These are phyloP conservation scores for Rhagium mordax DNA, from an alignment of 2,888 invertebrate species.

Conservation along the genomic window DNA sequence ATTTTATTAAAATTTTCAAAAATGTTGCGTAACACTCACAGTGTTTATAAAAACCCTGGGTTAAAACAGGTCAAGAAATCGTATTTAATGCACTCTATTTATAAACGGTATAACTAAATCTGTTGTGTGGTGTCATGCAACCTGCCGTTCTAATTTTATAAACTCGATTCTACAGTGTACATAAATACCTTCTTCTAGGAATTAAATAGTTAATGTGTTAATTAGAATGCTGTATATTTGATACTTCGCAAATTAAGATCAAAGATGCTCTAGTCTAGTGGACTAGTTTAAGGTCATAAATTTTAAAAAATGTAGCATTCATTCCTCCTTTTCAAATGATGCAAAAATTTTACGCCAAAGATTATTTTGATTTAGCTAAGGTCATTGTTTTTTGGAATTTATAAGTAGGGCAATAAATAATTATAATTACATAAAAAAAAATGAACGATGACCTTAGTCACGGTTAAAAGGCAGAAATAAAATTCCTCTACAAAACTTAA, in stretches of 20 bases:
- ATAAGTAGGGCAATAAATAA: too few relatives aligned
- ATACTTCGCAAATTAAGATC: conserved; percentile 3
- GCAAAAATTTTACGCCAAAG: too few relatives aligned
- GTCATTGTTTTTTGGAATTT: too few relatives aligned
- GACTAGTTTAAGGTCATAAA: not conserved
- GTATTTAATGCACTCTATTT: conserved; percentile 19
- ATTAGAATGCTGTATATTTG: conserved; percentile 8
- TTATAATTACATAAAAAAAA: too few relatives aligned
- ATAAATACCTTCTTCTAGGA: conserved; percentile 13
- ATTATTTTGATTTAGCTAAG: too few relatives aligned
- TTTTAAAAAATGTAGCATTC: not conserved
- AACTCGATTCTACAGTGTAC: not conserved
- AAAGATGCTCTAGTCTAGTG: conserved; percentile 11
- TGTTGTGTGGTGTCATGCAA: conserved; percentile 23
- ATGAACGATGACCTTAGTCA: too few relatives aligned
- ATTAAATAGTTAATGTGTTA: conserved; percentile 6
- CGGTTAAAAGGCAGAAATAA: too few relatives aligned
- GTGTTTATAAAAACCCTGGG: conserved; percentile 19
- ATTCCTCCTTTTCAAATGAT: not conserved
- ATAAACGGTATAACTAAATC: conserved; percentile 26
- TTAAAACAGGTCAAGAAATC: conserved; percentile 32
- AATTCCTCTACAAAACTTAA: too few relatives aligned
- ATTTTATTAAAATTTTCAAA: not conserved
- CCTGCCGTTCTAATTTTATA: conserved; percentile 16
- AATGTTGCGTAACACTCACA: not conserved